Evolutionary conservation across 64 coral and sea anemone genomes (phyloP).

Genomic region (Exaiptasia diaphana): DNA sequence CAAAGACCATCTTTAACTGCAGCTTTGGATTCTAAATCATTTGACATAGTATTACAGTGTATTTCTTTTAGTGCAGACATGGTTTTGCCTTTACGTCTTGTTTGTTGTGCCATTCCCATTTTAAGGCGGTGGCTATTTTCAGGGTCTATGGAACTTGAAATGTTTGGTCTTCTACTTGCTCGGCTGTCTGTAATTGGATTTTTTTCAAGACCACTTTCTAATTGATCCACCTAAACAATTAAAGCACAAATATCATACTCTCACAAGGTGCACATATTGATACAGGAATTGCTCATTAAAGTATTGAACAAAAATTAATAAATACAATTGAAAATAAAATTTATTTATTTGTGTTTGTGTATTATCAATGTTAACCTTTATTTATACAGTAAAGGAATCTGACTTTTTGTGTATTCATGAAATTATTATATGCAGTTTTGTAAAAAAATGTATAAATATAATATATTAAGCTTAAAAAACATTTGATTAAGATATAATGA

Average conservation of each 20-base stretch:
- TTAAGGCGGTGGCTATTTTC: constrained; percentile 37
- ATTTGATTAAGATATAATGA: not conserved
- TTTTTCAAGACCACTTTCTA: constrained; percentile 27
- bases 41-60: constrained; percentile 3
- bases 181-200: constrained; percentile 13
- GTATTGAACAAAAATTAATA: not conserved
- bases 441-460: not conserved
- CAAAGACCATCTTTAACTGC: constrained; percentile 54
- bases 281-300: not conserved
- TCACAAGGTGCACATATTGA: not conserved
- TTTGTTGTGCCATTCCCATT: not conserved
- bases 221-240: constrained; percentile 15
- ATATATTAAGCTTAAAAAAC: not conserved
- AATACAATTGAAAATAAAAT: not conserved
- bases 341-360: not conserved
- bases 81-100: constrained; percentile 14
- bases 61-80: not conserved
- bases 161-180: constrained; percentile 29
- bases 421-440: constrained; percentile 6
- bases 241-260: not conserved
- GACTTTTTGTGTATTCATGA: not conserved
- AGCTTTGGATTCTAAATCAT: constrained; percentile 11
- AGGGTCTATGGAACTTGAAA: constrained; percentile 8
- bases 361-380: not conserved
- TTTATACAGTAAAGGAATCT: not conserved